Evolutionary conservation across 23 tunicate species (phyloP).

Genomic region (Oikopleura vanhoeffeni): DNA sequence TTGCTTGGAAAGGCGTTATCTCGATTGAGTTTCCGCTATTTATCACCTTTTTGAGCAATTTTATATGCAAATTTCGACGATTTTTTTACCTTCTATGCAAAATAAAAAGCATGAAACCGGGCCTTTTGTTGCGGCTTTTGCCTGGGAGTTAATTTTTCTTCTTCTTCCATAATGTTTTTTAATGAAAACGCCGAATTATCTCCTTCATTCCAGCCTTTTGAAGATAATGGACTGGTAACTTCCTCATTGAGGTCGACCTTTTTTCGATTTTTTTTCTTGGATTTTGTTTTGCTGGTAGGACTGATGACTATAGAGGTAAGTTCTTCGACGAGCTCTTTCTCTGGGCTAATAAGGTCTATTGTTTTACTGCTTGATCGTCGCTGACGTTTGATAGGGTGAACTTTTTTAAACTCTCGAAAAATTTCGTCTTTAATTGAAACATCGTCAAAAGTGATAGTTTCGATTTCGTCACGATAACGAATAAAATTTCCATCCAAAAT

Average conservation of each 20-base stretch:
- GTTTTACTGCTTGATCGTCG: not conserved
- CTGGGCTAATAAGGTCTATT: no score
- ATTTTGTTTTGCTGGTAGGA: no score
- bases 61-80: no score
- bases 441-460: not conserved
- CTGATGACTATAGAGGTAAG: no score
- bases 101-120: no score
- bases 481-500: not conserved
- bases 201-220: not conserved
- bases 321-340: no score
- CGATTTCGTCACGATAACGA: not conserved
- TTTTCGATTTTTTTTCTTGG: no score
- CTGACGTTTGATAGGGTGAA: not conserved
- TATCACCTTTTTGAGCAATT: no score
- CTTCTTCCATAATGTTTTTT: constrained; percentile 4
- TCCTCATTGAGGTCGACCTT: no score
- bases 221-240: not conserved
- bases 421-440: not conserved
- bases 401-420: not conserved
- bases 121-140: not conserved
- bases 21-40: no score
- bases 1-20: no score
- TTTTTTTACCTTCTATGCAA: no score
- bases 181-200: not conserved
- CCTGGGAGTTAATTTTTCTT: not conserved